Conservation (phyloP, 2,888 invertebrate genomes). For the Hypolimnas misippus region DNA sequence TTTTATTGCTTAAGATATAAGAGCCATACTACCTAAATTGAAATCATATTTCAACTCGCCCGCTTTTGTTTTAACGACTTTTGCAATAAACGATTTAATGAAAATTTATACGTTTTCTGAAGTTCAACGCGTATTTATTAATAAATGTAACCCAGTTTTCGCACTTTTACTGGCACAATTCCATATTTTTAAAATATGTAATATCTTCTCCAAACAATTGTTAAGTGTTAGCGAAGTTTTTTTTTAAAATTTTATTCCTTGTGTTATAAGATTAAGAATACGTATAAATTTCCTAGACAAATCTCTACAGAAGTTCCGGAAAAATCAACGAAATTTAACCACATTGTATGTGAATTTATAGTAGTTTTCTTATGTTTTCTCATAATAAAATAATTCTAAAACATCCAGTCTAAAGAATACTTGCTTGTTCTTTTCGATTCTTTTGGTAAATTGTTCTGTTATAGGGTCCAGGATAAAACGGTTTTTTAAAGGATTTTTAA, state of each 20-base stretch:
- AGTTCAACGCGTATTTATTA: constrained; percentile 18
- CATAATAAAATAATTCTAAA: no score
- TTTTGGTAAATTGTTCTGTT: no score
- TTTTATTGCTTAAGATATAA: constrained; percentile 12
- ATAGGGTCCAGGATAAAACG: no score
- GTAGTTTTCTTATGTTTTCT: no score
- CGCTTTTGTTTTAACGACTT: constrained; percentile 10
- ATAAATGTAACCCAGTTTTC: constrained; percentile 16
- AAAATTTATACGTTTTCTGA: constrained; percentile 21
- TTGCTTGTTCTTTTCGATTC: no score
- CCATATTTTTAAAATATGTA: not conserved
- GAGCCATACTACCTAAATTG: constrained; percentile 2
- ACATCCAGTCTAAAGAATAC: no score
- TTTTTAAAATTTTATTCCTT: not conserved
- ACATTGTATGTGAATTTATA: no score
- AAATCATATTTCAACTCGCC: constrained; percentile 2
- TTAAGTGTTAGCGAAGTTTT: not conserved
- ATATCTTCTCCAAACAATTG: not conserved
- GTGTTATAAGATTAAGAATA: not conserved
- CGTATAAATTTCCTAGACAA: no score
- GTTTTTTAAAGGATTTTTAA: no score
- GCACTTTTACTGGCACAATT: constrained; percentile 1
- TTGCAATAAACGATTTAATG: constrained; percentile 19
- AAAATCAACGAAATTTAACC: no score
- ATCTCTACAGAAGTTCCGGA: no score